Conservation (phyloP, 2,113 vertebrate species). For the Oxyruncus cristatus region DNA sequence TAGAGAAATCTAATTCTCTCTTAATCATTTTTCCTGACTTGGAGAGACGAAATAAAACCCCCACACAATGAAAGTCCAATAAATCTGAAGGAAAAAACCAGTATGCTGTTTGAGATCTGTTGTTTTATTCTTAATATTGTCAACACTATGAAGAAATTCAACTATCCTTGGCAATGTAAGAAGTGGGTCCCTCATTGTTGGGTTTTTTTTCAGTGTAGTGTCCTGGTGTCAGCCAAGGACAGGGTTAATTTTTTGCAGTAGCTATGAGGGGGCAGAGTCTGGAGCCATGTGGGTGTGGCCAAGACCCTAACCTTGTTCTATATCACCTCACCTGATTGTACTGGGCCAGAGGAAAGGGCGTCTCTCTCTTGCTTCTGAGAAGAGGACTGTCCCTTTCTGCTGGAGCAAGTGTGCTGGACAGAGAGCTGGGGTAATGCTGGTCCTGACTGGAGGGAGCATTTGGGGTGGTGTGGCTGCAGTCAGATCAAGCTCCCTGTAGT, state of each 20-base stretch:
- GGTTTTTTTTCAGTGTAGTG: background rate
- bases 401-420: background rate
- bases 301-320: background rate
- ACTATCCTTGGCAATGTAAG: slow-evolving; percentile 3
- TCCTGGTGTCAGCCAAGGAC: background rate
- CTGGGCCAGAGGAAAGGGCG: too few relatives aligned
- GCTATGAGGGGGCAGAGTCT: background rate
- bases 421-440: too few relatives aligned
- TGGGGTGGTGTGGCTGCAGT: too few relatives aligned
- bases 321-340: too few relatives aligned
- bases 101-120: background rate
- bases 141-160: slow-evolving; percentile 26
- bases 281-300: too few relatives aligned
- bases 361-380: background rate
- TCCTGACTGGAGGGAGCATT: rapidly evolving
- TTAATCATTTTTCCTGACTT: slow-evolving; percentile 66
- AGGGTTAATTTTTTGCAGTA: background rate
- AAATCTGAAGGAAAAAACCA: slow-evolving; percentile 19
- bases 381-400: background rate
- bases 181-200: background rate
- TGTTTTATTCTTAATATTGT: slow-evolving; percentile 8
- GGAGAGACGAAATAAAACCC: background rate
- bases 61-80: background rate
- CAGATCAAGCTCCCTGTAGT: background rate
- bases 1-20: slow-evolving; percentile 62